A percentile compares a stretch with the other conserved stretches of the same genome.
Evolutionary conservation across 2,888 invertebrate genomes (phyloP).

Genomic region (Orthonevra nobilis): DNA sequence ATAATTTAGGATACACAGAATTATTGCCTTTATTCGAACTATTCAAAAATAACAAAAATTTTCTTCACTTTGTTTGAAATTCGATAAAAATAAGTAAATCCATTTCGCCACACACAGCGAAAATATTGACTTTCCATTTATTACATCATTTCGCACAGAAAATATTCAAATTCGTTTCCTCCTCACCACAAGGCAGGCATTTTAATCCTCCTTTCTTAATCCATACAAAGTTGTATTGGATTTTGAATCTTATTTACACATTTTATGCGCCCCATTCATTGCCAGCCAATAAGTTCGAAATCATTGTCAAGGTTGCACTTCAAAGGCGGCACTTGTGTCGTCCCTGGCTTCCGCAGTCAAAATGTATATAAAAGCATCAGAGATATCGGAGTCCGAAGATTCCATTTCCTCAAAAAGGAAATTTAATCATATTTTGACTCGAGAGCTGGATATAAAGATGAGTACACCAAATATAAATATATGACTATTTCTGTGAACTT

Average conservation of each 20-base stretch:
- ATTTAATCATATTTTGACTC: conserved; percentile 47
- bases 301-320: conserved; percentile 8
- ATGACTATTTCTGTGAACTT: conserved; percentile 26
- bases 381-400: conserved; percentile 8
- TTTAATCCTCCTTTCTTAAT: neutral
- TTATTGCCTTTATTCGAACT: no score
- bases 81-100: no score
- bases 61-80: no score
- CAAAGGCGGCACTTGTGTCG: neutral
- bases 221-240: neutral
- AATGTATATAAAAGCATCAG: neutral
- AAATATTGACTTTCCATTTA: no score
- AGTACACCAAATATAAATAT: conserved; percentile 25
- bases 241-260: neutral
- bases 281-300: neutral
- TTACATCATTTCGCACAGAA: no score
- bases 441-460: conserved; percentile 16
- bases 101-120: no score
- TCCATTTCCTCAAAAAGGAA: conserved; percentile 52
- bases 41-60: no score
- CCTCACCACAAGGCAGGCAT: no score
- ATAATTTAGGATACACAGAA: no score
- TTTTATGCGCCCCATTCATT: neutral
- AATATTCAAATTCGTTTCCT: no score
- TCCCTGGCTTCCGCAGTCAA: neutral